Conservation (phyloP, 2,113 vertebrate species). For the Sceloporus undulatus region DNA sequence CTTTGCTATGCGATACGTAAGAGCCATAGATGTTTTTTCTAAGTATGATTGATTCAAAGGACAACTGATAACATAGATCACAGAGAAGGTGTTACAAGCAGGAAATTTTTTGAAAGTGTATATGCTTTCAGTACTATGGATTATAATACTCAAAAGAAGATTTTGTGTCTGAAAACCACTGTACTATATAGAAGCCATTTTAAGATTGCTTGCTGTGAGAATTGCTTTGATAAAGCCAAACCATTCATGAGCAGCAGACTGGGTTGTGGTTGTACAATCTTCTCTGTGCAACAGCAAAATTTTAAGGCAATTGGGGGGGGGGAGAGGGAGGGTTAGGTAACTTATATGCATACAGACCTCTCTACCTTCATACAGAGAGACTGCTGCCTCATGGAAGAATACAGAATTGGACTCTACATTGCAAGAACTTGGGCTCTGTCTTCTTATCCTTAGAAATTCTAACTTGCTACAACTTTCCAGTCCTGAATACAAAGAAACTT, state of each 20-base stretch:
- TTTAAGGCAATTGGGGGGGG: not conserved
- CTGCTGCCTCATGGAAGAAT: not conserved
- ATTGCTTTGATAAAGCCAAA: not conserved
- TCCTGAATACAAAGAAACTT: not conserved
- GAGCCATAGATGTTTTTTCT: too few relatives aligned
- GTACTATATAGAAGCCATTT: conserved; percentile 4
- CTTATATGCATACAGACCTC: not conserved
- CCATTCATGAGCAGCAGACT: not conserved
- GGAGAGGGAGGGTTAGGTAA: too few relatives aligned
- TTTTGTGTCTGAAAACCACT: too few relatives aligned
- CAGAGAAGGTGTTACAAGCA: too few relatives aligned
- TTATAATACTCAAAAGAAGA: not conserved
- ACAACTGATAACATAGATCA: too few relatives aligned
- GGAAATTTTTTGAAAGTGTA: too few relatives aligned
- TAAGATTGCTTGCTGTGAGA: not conserved
- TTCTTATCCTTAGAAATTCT: not conserved
- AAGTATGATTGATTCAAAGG: too few relatives aligned
- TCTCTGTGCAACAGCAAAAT: not conserved
- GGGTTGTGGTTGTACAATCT: not conserved
- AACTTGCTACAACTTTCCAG: not conserved
- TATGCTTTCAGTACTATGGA: not conserved
- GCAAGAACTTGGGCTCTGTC: not conserved
- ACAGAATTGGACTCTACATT: not conserved
- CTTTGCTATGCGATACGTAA: too few relatives aligned
- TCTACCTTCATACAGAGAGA: not conserved